A percentile compares a stretch with the other conserved stretches of the same genome.
phyloP scores from a whole-genome alignment of 2,888 invertebrate genomes.

The Eupithecia pulchellata region DNA sequence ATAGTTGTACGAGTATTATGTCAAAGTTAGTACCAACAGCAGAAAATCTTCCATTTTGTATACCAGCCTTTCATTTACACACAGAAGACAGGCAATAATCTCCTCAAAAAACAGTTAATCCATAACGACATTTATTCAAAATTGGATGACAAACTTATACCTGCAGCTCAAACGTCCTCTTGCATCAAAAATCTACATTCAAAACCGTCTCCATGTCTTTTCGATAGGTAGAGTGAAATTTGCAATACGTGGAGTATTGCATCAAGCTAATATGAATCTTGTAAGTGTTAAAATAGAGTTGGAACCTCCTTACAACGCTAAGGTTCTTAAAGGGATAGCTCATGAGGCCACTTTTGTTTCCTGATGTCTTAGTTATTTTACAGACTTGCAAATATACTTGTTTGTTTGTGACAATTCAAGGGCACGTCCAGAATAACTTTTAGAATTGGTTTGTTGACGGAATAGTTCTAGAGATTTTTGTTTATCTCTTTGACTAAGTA shows the following conservation, averaged over 20 bases:
- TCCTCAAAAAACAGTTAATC: not conserved
- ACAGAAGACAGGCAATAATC: not conserved
- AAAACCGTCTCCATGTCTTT: conserved; percentile 27
- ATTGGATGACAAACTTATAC: conserved; percentile 15
- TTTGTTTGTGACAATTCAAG: conserved; percentile 30
- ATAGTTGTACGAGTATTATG: too few species aligned
- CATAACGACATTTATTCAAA: not conserved
- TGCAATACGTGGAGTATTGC: conserved; percentile 23
- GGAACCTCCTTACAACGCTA: conserved; percentile 5
- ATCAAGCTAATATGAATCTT: conserved; percentile 28
- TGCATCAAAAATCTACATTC: conserved; percentile 8
- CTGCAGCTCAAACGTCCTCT: conserved; percentile 17
- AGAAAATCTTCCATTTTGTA: not conserved
- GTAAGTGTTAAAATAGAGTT: conserved; percentile 15
- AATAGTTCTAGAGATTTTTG: not conserved
- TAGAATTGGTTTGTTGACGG: conserved; percentile 5
- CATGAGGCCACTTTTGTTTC: conserved; percentile 52
- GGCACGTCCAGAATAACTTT: conserved; percentile 7
- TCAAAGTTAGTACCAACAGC: not conserved
- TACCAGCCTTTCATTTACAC: not conserved
- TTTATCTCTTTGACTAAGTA: not conserved
- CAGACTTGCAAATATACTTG: conserved; percentile 40
- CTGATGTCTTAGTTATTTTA: conserved; percentile 52
- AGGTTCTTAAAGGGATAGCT: conserved; percentile 43
- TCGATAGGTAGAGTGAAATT: conserved; percentile 38